These are phyloP conservation scores for Eurystomus gularis DNA, from an alignment of 2,113 vertebrate genomes.

Conservation along the genomic window DNA sequence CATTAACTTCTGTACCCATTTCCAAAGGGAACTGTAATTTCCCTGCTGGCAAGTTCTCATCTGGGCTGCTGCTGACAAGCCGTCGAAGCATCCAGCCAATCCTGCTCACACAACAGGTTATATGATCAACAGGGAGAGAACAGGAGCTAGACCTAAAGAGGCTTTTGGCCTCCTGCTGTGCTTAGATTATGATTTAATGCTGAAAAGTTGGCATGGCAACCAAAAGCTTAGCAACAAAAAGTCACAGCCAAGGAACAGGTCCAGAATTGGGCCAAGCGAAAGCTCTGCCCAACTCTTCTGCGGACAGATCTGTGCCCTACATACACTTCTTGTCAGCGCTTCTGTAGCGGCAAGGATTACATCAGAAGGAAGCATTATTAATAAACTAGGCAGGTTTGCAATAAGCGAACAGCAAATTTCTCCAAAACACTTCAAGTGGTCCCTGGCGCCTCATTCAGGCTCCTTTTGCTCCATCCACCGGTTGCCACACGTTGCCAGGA, in stretches of 20 bases:
- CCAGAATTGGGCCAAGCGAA: not conserved
- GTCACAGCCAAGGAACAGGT: not conserved
- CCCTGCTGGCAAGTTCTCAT: not conserved
- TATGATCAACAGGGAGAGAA: not conserved
- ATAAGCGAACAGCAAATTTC: not conserved
- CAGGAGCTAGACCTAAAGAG: not conserved
- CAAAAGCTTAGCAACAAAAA: not conserved
- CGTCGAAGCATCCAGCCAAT: not conserved
- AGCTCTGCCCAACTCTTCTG: not conserved
- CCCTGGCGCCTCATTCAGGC: not conserved
- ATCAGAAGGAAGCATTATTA: slow-evolving; percentile 11
- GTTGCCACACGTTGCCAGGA: slow-evolving; percentile 49
- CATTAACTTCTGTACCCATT: not conserved
- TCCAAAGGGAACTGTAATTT: not conserved
- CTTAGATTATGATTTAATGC: slow-evolving; percentile 53
- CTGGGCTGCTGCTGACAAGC: not conserved
- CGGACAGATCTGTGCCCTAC: not conserved
- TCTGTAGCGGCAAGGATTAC: not conserved
- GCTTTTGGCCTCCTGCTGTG: not conserved
- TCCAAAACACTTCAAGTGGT: not conserved
- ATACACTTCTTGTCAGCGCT: not conserved
- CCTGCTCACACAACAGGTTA: not conserved
- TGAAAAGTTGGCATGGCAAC: slow-evolving; percentile 53
- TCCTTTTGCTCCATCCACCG: not conserved
- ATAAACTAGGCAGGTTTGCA: slow-evolving; percentile 52